Evolutionary conservation across 2,113 vertebrate genomes (phyloP).

Genomic region (Osmerus eperlanus): DNA sequence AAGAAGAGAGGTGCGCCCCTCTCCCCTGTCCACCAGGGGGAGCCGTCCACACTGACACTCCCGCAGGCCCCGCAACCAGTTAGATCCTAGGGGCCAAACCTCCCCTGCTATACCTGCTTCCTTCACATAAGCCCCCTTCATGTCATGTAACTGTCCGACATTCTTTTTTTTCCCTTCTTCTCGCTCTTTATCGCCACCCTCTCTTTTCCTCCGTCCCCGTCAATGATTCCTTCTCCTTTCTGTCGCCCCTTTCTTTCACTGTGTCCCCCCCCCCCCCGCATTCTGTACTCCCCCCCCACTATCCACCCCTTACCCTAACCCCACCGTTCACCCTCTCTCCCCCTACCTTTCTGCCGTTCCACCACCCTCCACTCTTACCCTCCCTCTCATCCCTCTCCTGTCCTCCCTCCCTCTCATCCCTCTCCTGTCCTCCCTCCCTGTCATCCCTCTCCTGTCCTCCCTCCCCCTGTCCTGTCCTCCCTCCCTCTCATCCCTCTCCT

Average conservation of each 20-base stretch:
- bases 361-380: background rate
- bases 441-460: no score
- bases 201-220: background rate
- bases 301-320: background rate
- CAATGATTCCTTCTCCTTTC: background rate
- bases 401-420: no score
- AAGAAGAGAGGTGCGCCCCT: conserved; percentile 84
- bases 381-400: background rate
- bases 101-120: no score
- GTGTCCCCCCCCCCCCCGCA: background rate
- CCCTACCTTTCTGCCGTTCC: background rate
- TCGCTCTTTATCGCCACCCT: background rate
- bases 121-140: no score
- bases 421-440: no score
- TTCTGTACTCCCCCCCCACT: background rate
- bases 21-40: background rate
- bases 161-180: background rate
- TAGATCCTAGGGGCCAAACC: no score
- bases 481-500: no score
- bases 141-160: no score
- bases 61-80: no score
- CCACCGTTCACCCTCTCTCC: background rate
- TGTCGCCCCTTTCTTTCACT: background rate
- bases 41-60: no score
- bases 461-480: no score